Evolutionary conservation across 2,888 invertebrate genomes (phyloP).

Genomic region (Pseudoips prasinana): DNA sequence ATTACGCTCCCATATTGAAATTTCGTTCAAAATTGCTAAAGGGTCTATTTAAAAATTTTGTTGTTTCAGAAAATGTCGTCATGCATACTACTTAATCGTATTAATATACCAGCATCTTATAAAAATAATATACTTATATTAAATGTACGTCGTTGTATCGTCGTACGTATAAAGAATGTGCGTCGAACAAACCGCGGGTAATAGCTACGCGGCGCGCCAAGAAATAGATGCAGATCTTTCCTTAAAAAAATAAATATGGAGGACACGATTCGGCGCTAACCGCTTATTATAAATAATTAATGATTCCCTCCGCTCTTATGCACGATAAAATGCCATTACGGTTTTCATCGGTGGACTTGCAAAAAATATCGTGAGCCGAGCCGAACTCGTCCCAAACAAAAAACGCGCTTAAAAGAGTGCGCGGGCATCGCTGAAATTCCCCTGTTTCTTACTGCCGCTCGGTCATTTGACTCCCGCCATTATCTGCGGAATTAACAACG

Average conservation of each 20-base stretch:
- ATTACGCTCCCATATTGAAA: too few species aligned
- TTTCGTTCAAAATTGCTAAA: too few species aligned
- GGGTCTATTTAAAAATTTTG: too few species aligned
- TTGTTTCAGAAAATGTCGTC: too few species aligned
- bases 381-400: conserved; percentile 66
- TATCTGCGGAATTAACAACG: conserved; percentile 78
- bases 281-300: conserved; percentile 82
- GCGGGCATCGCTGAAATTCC: conserved; percentile 78
- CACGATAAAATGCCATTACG: conserved; percentile 82
- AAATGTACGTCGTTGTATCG: too few species aligned
- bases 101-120: too few species aligned
- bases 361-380: conserved; percentile 73
- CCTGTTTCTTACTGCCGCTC: conserved; percentile 71
- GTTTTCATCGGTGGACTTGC: conserved; percentile 73
- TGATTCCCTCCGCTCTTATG: conserved; percentile 78
- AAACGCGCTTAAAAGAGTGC: conserved; percentile 75
- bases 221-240: conserved; percentile 42
- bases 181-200: too few species aligned
- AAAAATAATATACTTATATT: too few species aligned
- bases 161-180: too few species aligned
- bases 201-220: conserved; percentile 35
- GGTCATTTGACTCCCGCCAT: conserved; percentile 79
- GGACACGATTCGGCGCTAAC: conserved; percentile 69
- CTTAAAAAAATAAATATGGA: conserved; percentile 59
- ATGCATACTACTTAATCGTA: too few species aligned